These are phyloP conservation scores for Bolborhynchus lineola DNA, from an alignment of 2,113 vertebrate species.

Conservation along the genomic window DNA sequence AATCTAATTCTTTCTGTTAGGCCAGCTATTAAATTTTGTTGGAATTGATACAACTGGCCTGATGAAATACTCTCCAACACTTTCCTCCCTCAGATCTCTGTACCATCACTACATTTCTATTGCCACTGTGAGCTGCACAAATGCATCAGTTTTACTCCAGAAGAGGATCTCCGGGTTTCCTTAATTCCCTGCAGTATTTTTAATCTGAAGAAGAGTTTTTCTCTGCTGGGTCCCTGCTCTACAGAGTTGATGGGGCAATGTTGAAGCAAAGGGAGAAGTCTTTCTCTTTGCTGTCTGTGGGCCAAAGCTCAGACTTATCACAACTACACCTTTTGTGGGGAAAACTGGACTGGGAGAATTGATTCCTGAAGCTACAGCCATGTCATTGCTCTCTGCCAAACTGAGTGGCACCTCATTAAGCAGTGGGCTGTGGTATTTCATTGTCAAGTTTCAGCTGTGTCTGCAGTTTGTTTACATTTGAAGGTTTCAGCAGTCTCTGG, in stretches of 20 bases:
- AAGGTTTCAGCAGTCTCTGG: background rate
- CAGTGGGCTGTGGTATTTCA: background rate
- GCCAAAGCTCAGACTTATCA: background rate
- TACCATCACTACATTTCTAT: background rate
- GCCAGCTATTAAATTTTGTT: background rate
- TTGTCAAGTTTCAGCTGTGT: background rate
- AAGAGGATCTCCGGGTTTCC: background rate
- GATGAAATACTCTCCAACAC: background rate
- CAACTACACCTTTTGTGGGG: rapidly evolving
- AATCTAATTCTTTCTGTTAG: background rate
- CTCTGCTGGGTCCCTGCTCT: background rate
- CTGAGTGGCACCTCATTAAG: background rate
- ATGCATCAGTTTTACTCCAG: background rate
- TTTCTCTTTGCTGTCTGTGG: background rate
- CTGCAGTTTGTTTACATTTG: background rate
- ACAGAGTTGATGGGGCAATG: background rate
- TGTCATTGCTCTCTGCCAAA: background rate
- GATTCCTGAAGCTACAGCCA: background rate
- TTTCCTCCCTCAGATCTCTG: background rate
- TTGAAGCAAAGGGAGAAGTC: background rate
- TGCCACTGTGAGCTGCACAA: background rate
- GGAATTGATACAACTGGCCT: background rate
- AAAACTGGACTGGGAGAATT: background rate
- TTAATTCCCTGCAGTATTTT: background rate
- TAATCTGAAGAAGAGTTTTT: background rate